Percentiles rank a stretch among this genome's conserved stretches.
Conservation (phyloP, 2,888 invertebrate genomes). For the Polyommatus icarus region DNA sequence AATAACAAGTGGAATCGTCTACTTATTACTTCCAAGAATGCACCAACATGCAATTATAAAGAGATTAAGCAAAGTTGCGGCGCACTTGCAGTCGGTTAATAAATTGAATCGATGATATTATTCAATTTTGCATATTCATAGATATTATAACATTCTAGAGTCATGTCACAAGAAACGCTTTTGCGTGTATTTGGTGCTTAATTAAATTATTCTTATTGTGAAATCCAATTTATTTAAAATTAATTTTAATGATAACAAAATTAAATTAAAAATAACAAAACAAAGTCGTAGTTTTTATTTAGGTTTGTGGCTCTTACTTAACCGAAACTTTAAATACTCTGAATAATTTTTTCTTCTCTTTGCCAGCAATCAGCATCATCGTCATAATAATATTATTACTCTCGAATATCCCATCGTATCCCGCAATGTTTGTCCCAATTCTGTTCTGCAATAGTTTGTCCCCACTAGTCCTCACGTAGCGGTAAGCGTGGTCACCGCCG, state of each 20-base stretch:
- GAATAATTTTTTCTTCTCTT: no score
- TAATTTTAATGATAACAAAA: no score
- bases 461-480: background rate
- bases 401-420: background rate
- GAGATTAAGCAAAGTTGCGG: slow-evolving; percentile 15
- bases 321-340: no score
- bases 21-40: slow-evolving; percentile 18
- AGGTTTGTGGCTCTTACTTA: no score
- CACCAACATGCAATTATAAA: slow-evolving; percentile 26
- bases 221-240: no score
- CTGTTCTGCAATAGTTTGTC: background rate
- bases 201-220: no score
- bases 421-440: background rate
- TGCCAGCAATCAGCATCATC: no score
- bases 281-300: no score
- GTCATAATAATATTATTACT: no score
- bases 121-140: background rate
- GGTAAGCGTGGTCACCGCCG: slow-evolving; percentile 52
- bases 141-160: background rate
- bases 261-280: no score
- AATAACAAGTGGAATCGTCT: slow-evolving; percentile 7
- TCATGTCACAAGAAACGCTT: no score
- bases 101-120: background rate
- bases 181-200: no score
- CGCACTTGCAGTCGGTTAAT: slow-evolving; percentile 4